These are phyloP conservation scores for sheep (Ovis aries) DNA, from an alignment of 2,113 vertebrate genomes.

Conservation along the genomic window DNA sequence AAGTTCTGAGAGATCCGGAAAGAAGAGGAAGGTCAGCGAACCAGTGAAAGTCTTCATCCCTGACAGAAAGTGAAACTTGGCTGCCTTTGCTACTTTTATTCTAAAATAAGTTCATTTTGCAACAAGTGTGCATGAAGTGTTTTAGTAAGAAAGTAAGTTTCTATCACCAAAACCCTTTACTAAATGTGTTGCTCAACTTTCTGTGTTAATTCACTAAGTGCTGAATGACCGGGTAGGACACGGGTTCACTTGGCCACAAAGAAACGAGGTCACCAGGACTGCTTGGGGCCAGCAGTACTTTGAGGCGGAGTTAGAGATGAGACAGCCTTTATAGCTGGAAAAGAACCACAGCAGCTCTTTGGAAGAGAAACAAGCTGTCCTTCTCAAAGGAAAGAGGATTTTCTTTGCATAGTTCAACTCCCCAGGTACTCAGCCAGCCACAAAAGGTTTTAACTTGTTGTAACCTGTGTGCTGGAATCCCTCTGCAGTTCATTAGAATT, in stretches of 20 bases:
- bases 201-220: neutral
- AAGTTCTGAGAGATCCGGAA: slow-evolving; percentile 62
- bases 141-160: slow-evolving; percentile 24
- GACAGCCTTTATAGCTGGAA: neutral
- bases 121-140: neutral
- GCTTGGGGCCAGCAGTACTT: neutral
- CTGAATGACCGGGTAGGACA: neutral
- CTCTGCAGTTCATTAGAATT: slow-evolving; percentile 39
- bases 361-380: slow-evolving; percentile 23
- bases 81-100: neutral
- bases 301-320: neutral
- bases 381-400: slow-evolving; percentile 44
- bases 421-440: slow-evolving; percentile 24
- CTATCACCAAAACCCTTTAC: slow-evolving; percentile 10
- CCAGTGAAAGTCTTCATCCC: slow-evolving; percentile 61
- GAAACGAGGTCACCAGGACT: neutral
- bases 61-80: slow-evolving; percentile 44
- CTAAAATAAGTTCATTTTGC: neutral
- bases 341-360: slow-evolving; percentile 18
- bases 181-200: slow-evolving; percentile 14
- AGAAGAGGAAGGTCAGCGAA: slow-evolving; percentile 81
- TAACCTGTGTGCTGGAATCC: slow-evolving; percentile 46
- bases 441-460: slow-evolving; percentile 50
- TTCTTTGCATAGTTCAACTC: slow-evolving; percentile 51
- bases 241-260: neutral